A percentile compares a stretch with the other conserved stretches of the same genome.
phyloP scores from a whole-genome alignment of 2,797 vertebrate species.

The Podarcis siculus region DNA sequence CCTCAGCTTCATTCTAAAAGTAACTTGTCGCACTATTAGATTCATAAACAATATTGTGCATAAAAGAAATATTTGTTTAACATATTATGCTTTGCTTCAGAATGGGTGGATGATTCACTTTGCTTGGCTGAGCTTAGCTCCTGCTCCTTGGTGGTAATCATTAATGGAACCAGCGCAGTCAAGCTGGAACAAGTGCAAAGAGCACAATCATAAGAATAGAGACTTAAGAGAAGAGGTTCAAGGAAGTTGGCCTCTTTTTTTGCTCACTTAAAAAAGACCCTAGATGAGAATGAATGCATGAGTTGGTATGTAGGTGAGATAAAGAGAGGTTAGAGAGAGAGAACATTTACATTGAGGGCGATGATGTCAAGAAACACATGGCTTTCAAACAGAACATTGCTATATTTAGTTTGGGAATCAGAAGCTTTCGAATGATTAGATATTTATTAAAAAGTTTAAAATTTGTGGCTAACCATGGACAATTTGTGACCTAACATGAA shows the following conservation, averaged over 20 bases:
- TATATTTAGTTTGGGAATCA: neutral
- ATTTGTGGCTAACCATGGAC: neutral
- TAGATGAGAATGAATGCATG: neutral
- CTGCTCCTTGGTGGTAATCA: constrained; percentile 4
- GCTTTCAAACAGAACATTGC: neutral
- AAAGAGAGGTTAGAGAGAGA: no score
- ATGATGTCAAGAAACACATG: neutral
- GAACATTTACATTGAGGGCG: neutral
- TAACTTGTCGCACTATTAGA: constrained; percentile 4
- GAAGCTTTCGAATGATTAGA: neutral
- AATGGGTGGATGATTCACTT: constrained; percentile 21
- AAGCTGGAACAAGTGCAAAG: constrained; percentile 14
- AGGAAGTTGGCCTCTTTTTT: neutral
- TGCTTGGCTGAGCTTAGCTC: neutral
- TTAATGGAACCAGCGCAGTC: constrained; percentile 13
- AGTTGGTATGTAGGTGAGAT: neutral
- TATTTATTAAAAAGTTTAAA: neutral
- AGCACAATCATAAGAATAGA: neutral
- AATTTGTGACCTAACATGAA: neutral
- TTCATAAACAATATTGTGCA: constrained; percentile 4
- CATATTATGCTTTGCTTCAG: constrained; percentile 20
- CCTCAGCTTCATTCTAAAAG: constrained; percentile 4
- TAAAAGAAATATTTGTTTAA: constrained; percentile 20
- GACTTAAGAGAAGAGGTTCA: neutral
- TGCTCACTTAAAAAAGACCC: neutral